phyloP scores from a whole-genome alignment of 1,140 invertebrate genomes.

The Pseudachorutes palmiensis region DNA sequence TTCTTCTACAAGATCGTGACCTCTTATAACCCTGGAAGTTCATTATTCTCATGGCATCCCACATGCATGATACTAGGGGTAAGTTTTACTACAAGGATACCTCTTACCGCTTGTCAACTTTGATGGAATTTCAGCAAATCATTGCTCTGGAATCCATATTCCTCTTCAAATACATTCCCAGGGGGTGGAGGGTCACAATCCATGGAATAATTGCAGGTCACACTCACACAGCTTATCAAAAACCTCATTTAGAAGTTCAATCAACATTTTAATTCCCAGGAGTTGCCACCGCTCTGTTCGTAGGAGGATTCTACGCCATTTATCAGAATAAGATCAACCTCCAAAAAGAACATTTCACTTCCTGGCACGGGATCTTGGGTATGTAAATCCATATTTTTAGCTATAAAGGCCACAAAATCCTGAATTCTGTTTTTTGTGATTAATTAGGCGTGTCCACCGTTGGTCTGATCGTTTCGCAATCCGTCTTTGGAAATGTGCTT shows the following conservation, averaged over 20 bases:
- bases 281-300: not conserved
- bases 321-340: conserved; percentile 13
- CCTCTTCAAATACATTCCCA: conserved; percentile 1
- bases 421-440: not conserved
- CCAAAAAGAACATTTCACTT: conserved; percentile 3
- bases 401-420: not conserved
- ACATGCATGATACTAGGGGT: conserved; percentile 4
- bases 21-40: conserved; percentile 1
- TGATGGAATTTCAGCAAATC: not conserved
- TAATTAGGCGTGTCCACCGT: conserved; percentile 5
- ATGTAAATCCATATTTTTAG: not conserved
- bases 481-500: not conserved
- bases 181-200: not conserved
- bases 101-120: not conserved
- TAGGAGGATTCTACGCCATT: conserved; percentile 4
- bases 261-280: not conserved
- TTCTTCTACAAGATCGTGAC: not conserved
- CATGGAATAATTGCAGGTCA: conserved; percentile 10
- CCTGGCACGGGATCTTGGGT: conserved; percentile 9
- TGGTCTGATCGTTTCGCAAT: not conserved
- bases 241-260: not conserved
- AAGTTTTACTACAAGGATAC: not conserved
- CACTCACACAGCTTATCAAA: not conserved
- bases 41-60: conserved; percentile 11
- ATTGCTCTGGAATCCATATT: not conserved